Evolutionary conservation across 2,888 invertebrate species (phyloP).

Genomic region (Macropis europaea): DNA sequence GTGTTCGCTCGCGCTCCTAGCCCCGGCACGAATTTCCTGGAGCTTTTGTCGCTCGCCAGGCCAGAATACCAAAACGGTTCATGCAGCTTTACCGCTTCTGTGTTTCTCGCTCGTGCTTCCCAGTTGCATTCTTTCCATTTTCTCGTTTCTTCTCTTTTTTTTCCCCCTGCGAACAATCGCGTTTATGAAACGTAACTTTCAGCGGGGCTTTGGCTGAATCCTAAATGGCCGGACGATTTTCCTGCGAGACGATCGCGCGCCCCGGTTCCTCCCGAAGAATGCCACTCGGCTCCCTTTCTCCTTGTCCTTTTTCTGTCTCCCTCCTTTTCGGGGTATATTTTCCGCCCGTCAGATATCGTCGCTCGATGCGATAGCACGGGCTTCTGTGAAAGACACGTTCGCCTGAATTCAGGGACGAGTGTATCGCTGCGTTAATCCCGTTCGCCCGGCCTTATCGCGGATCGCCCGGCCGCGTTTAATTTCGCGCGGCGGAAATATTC

Average conservation of each 20-base stretch:
- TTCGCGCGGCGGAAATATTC: neutral
- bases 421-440: too few relatives aligned
- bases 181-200: conserved; percentile 5
- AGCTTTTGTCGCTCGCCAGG: conserved; percentile 30
- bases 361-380: too few relatives aligned
- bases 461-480: too few relatives aligned
- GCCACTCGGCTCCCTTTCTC: too few relatives aligned
- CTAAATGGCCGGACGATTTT: neutral
- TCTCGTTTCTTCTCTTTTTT: neutral
- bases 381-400: too few relatives aligned
- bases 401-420: too few relatives aligned
- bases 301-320: too few relatives aligned
- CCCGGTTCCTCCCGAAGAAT: too few relatives aligned
- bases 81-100: conserved; percentile 13
- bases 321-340: too few relatives aligned
- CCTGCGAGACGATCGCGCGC: neutral
- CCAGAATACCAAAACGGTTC: conserved; percentile 26
- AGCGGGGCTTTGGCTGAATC: neutral
- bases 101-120: conserved; percentile 4
- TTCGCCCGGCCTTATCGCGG: neutral
- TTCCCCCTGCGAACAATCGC: neutral
- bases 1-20: conserved; percentile 19
- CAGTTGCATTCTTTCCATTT: neutral
- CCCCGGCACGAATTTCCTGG: conserved; percentile 26
- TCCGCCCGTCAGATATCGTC: too few relatives aligned